These are phyloP conservation scores for Eptesicus fuscus DNA, from an alignment of 2,113 vertebrate genomes.

Conservation along the genomic window DNA sequence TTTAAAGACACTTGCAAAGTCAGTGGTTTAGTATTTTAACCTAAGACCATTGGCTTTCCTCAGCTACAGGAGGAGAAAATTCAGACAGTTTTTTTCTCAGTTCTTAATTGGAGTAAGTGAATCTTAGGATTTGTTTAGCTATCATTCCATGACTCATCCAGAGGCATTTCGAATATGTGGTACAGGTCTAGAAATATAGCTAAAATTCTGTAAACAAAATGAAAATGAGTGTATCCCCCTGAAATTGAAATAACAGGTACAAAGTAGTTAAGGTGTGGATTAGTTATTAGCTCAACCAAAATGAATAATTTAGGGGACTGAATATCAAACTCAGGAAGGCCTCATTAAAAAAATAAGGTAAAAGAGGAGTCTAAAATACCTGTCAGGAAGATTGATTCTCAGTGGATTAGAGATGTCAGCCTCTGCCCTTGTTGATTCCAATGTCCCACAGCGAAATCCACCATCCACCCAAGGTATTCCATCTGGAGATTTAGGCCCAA, in stretches of 20 bases:
- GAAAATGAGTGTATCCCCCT: neutral
- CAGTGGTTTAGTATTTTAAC: neutral
- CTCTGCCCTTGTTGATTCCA: neutral
- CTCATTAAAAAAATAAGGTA: neutral
- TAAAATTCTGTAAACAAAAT: neutral
- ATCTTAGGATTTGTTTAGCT: neutral
- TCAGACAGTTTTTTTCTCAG: neutral
- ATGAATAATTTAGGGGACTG: neutral
- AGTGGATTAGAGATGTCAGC: neutral
- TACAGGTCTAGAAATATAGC: neutral
- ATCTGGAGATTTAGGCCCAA: neutral
- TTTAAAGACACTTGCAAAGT: neutral
- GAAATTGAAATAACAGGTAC: neutral
- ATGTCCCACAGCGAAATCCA: neutral
- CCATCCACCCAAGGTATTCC: neutral
- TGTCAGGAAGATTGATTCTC: neutral
- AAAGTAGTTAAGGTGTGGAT: neutral
- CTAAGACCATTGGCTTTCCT: neutral
- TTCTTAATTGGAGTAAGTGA: neutral
- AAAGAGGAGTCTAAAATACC: neutral
- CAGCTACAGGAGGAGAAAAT: neutral
- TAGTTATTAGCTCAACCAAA: neutral
- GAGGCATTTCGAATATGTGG: neutral
- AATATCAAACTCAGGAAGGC: neutral
- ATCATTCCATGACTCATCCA: neutral